Evolutionary conservation across 2,797 vertebrate species (phyloP).

Genomic region (Siniperca scherzeri): DNA sequence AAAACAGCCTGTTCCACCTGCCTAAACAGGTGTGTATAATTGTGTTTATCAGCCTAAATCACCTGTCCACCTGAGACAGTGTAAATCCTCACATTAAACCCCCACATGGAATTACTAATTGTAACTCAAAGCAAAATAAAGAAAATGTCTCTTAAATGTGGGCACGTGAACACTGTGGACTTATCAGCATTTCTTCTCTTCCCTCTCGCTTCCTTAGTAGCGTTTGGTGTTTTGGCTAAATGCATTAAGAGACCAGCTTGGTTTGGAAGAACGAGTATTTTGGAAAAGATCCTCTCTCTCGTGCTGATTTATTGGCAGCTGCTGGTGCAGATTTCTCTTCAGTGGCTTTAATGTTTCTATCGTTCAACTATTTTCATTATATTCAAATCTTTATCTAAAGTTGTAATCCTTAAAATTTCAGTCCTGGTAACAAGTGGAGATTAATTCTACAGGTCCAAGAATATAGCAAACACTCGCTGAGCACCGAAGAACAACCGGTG

Average conservation of each 20-base stretch:
- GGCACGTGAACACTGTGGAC: conserved; percentile 2
- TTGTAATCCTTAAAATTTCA: background rate
- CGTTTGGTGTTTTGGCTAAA: background rate
- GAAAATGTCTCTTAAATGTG: background rate
- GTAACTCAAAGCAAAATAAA: conserved; percentile 5
- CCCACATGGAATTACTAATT: conserved; percentile 34
- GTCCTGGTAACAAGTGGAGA: background rate
- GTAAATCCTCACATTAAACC: background rate
- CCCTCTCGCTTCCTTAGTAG: background rate
- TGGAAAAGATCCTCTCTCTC: background rate
- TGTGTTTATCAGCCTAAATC: conserved; percentile 7
- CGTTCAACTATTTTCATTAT: background rate
- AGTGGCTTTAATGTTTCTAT: background rate
- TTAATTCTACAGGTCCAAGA: background rate
- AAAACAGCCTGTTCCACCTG: conserved; percentile 93
- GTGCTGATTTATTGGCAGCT: background rate
- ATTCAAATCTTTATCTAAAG: too few relatives aligned
- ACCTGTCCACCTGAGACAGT: background rate
- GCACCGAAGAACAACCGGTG: too few relatives aligned
- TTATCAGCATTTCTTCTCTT: background rate
- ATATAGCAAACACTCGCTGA: background rate
- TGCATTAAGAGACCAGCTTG: background rate
- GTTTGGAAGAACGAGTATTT: background rate
- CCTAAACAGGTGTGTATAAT: conserved; percentile 91
- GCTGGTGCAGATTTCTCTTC: background rate